Evolutionary conservation across 23 tunicate genomes (phyloP).

Genomic region (Styela clava): DNA sequence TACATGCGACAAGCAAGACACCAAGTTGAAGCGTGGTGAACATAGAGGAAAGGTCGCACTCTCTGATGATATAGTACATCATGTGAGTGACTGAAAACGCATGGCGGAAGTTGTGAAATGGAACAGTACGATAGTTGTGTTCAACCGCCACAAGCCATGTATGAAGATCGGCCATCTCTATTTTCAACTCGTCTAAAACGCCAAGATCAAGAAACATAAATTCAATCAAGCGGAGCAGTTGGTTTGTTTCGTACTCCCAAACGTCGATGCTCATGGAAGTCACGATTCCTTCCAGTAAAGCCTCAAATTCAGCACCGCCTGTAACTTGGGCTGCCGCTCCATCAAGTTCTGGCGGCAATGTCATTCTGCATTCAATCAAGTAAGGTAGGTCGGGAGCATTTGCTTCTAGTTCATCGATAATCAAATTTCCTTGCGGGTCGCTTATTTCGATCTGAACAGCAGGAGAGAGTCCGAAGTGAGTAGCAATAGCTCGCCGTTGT

Average conservation of each 20-base stretch:
- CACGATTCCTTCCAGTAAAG: not conserved
- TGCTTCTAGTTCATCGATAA: not conserved
- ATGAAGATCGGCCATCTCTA: not conserved
- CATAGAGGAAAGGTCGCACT: slow-evolving; percentile 12
- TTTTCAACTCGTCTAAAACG: slow-evolving; percentile 17
- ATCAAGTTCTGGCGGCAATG: slow-evolving; percentile 1
- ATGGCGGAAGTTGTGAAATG: slow-evolving; percentile 56
- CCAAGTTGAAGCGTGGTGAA: slow-evolving; percentile 37
- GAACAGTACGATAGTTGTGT: slow-evolving; percentile 31
- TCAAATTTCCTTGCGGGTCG: not conserved
- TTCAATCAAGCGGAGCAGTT: slow-evolving; percentile 20
- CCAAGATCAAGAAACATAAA: slow-evolving; percentile 36
- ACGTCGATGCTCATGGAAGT: slow-evolving; percentile 31
- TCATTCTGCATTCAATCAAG: slow-evolving; percentile 4
- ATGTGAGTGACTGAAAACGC: slow-evolving; percentile 66
- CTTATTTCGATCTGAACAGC: not conserved
- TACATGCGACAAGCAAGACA: slow-evolving; percentile 42
- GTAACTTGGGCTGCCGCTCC: not conserved
- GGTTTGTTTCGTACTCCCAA: slow-evolving; percentile 27
- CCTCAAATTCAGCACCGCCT: not conserved
- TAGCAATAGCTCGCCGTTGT: not conserved
- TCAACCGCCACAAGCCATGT: slow-evolving; percentile 54
- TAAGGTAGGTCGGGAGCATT: not conserved
- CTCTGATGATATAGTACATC: slow-evolving; percentile 42
- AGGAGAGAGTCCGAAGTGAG: not conserved